phyloP scores from a whole-genome alignment of 2,888 invertebrate species.

The Tenthredo distinguenda region DNA sequence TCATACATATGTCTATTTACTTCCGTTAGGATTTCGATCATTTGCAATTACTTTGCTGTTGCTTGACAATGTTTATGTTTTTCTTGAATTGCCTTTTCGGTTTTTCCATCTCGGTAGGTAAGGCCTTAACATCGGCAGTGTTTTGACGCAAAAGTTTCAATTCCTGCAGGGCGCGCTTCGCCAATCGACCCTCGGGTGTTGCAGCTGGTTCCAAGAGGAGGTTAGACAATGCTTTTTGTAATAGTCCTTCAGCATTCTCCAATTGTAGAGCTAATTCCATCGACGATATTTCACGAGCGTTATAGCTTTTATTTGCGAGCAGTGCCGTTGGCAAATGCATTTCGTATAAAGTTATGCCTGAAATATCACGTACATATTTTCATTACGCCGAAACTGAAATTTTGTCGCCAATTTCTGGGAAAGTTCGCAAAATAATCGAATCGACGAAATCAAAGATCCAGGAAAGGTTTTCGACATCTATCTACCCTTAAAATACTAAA shows the following conservation, averaged over 20 bases:
- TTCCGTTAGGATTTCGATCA: conserved; percentile 76
- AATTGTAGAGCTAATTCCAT: conserved; percentile 81
- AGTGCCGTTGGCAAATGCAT: conserved; percentile 85
- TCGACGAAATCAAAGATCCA: too few species aligned
- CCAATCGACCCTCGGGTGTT: conserved; percentile 87
- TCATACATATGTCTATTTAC: conserved; percentile 20
- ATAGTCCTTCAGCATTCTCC: conserved; percentile 80
- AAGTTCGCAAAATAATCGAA: too few species aligned
- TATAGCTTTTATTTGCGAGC: conserved; percentile 83
- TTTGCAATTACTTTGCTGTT: conserved; percentile 64
- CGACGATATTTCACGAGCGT: conserved; percentile 81
- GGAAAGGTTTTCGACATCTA: too few species aligned
- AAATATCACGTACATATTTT: conserved; percentile 63
- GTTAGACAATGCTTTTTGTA: conserved; percentile 84
- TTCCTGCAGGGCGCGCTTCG: conserved; percentile 84
- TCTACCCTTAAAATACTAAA: too few species aligned
- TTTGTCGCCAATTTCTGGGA: too few species aligned
- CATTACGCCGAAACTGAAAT: neutral
- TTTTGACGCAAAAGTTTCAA: conserved; percentile 81
- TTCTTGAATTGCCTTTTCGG: conserved; percentile 36
- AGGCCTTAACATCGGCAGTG: conserved; percentile 74
- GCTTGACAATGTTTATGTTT: conserved; percentile 44
- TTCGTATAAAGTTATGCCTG: conserved; percentile 88
- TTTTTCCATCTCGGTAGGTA: conserved; percentile 17
- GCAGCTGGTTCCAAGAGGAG: conserved; percentile 85